Conservation (phyloP, 2,797 vertebrate species). For the Sarcoramphus papa region DNA sequence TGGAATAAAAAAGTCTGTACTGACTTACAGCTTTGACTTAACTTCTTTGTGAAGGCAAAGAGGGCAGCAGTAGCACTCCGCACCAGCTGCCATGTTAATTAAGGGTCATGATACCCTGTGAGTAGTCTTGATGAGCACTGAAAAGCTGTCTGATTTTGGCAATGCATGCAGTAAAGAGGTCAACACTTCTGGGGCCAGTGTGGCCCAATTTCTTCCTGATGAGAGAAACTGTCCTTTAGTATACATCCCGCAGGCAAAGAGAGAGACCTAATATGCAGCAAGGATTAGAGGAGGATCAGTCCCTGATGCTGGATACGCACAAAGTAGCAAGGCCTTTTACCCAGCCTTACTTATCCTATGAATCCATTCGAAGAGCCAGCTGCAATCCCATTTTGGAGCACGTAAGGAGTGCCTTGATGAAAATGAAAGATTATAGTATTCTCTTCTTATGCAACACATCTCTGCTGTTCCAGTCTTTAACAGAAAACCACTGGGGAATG, state of each 20-base stretch:
- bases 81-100: neutral
- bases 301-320: neutral
- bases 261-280: neutral
- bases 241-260: neutral
- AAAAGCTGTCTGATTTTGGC: neutral
- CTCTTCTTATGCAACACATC: neutral
- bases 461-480: neutral
- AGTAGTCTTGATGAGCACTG: neutral
- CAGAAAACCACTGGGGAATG: neutral
- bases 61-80: neutral
- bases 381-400: neutral
- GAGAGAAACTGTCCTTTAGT: neutral
- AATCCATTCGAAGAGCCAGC: neutral
- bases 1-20: neutral
- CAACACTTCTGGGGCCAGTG: neutral
- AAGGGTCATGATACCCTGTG: neutral
- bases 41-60: neutral
- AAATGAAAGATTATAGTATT: neutral
- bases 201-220: neutral
- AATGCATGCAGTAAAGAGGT: neutral
- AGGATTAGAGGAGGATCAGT: neutral
- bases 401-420: neutral
- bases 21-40: neutral
- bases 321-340: neutral
- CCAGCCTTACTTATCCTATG: neutral